Base-by-base conservation (phyloP, 2,888 invertebrate genomes). In the Macrosoma leucophasiata region DNA sequence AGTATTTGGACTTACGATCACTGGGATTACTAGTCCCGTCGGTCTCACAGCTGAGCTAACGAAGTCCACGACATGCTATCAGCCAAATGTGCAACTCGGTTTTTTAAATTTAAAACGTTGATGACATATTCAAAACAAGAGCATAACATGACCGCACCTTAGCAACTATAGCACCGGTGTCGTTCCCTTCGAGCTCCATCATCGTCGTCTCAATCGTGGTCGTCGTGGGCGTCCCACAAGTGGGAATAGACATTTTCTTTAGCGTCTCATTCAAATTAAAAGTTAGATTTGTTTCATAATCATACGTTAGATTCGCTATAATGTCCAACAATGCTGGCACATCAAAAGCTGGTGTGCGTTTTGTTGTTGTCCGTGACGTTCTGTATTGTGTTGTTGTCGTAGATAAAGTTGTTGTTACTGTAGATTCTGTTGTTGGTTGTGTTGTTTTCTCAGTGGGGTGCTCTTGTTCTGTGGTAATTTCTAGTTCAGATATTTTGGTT, bases 201-300 rank as follows among this genome's bases (percentile, higher is more conserved):
- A 29, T 49, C 8, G 33, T 47, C 25, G 31, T 43, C 2, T 37
- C 39, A 1, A 46, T 42, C 3, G 48, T 44, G 3, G 39, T 36
- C 0, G 31, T n/a, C 7, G 36, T 39, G 1, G 48, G 41, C 0
- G 52, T 48, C 1, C 40, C 32, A 27, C 70, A 69, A 0, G 65
- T 65, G 1, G 69, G 66, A 1, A 64, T 43, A 0, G 51, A 46
- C 34, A 52, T 57, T 21, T 41, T 41, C 4, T 41, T 36, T 7
- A 72, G 31, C 0, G 64, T 54, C 35, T 55, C 43, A 20, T 70
- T 71, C 12, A 73, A 52, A 14, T 52, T 37, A 2, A 38, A 27
- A 1, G 64, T 62, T 13, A 72, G 39, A 28, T 72, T 65, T 8
- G 61, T 50, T 18, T 65, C 65, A 35, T 67, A 71, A 7, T 69